These are phyloP conservation scores for Caenorhabditis sinica DNA, from an alignment of 2,888 invertebrate species.

Conservation along the genomic window DNA sequence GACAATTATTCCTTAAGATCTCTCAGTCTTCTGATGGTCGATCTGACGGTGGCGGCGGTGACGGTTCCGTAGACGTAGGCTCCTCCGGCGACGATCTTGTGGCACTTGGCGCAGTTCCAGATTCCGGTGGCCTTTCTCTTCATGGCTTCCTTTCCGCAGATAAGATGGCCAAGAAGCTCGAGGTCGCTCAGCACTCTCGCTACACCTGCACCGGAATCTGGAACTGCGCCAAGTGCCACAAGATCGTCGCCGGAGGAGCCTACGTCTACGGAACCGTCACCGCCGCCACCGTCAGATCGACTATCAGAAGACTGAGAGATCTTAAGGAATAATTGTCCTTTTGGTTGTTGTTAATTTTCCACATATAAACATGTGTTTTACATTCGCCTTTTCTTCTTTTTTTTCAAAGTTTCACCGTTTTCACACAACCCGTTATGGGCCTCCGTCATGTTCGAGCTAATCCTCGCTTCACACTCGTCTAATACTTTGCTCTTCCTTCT, in stretches of 20 bases:
- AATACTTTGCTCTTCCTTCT: constrained; percentile 29
- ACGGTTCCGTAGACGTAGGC: constrained; percentile 99
- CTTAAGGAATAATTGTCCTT: constrained; percentile 80
- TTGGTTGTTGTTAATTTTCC: constrained; percentile 66
- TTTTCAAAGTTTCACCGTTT: constrained; percentile 1
- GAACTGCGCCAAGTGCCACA: constrained; percentile 97
- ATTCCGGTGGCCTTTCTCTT: constrained; percentile 97
- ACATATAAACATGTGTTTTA: constrained; percentile 63
- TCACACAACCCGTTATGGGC: not conserved
- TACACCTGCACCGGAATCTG: constrained; percentile 99
- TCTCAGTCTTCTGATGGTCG: constrained; percentile 96
- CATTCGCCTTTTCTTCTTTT: constrained; percentile 52
- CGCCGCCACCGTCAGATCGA: constrained; percentile 97
- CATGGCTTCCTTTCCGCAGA: constrained; percentile 99
- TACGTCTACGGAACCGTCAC: constrained; percentile 98
- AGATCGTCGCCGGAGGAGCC: constrained; percentile 97
- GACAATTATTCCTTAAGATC: constrained; percentile 86
- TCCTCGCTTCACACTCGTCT: constrained; percentile 54
- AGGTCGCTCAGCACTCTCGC: constrained; percentile 98
- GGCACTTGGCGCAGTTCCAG: constrained; percentile 98
- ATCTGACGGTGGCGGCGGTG: constrained; percentile 97
- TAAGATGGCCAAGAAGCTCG: constrained; percentile 99
- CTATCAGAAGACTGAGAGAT: constrained; percentile 97
- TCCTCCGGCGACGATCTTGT: constrained; percentile 96
- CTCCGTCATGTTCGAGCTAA: constrained; percentile 52